A percentile compares a stretch with the other conserved stretches of the same genome.
Conservation (phyloP, 1,140 invertebrate genomes). For the Ceratosolen solmsi region DNA sequence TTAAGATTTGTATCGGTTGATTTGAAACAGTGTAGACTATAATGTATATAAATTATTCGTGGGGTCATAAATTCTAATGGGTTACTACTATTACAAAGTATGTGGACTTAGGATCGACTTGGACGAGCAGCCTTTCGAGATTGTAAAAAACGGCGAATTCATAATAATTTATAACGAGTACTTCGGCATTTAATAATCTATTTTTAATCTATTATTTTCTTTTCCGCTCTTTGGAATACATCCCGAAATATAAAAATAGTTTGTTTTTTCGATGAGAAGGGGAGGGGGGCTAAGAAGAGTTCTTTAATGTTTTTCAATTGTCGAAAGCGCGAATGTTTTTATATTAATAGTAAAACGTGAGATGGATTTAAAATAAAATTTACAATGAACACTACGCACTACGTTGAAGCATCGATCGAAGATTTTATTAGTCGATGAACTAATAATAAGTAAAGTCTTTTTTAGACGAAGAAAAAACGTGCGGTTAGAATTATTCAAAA, state of each 20-base stretch:
- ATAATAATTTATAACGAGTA: background rate
- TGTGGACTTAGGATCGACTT: slow-evolving; percentile 1
- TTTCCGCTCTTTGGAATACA: background rate
- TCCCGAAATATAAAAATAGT: background rate
- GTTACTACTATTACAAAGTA: slow-evolving; percentile 22
- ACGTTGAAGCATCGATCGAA: no score
- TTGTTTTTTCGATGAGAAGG: background rate
- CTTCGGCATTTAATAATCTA: background rate
- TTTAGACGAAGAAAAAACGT: no score
- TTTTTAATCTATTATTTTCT: background rate
- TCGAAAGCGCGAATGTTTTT: no score
- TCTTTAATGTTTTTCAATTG: no score
- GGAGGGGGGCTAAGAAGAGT: no score
- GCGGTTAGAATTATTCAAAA: no score
- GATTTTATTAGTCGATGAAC: no score
- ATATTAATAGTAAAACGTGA: background rate
- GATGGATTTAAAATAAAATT: background rate
- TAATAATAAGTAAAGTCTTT: no score
- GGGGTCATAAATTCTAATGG: slow-evolving; percentile 42
- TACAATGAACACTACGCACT: no score
- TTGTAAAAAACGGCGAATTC: slow-evolving; percentile 4
- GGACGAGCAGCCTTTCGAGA: background rate
- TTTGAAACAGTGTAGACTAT: slow-evolving; percentile 44
- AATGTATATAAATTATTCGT: slow-evolving; percentile 48
- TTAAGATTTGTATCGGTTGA: slow-evolving; percentile 49